These are phyloP conservation scores for Drosophila nasuta DNA, from an alignment of 1,140 invertebrate genomes.

Conservation along the genomic window DNA sequence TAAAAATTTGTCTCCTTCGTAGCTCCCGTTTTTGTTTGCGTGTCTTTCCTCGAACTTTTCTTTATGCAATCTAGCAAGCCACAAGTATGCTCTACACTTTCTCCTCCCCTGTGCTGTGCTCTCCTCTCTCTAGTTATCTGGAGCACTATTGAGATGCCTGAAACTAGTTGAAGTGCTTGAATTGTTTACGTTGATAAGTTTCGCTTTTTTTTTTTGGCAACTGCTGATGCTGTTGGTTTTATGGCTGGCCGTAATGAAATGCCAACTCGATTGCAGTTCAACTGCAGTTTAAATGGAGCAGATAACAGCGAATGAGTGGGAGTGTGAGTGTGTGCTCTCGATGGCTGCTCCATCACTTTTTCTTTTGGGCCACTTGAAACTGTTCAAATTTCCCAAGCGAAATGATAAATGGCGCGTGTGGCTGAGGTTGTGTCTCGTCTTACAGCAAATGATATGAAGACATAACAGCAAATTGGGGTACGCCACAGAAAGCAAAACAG, in stretches of 20 bases:
- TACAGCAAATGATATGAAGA: conserved; percentile 71
- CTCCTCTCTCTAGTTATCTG: conserved; percentile 56
- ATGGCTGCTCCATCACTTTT: conserved; percentile 19
- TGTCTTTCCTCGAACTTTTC: conserved; percentile 57
- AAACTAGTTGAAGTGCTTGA: conserved; percentile 78
- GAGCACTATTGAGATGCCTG: conserved; percentile 74
- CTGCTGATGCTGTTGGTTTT: conserved; percentile 53
- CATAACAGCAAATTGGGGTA: conserved; percentile 65
- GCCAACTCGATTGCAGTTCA: conserved; percentile 76
- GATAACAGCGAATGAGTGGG: neutral
- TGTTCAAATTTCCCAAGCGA: conserved; percentile 54
- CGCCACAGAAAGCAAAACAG: neutral
- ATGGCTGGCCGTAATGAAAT: conserved; percentile 72
- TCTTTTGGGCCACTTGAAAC: conserved; percentile 55
- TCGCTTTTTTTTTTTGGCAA: conserved; percentile 34
- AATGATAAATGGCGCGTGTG: conserved; percentile 61
- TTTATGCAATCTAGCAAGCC: conserved; percentile 62
- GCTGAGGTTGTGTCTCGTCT: conserved; percentile 25
- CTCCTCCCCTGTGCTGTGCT: neutral
- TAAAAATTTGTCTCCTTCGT: conserved; percentile 74
- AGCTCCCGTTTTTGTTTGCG: too few species aligned
- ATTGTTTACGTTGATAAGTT: conserved; percentile 82
- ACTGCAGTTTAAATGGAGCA: conserved; percentile 72
- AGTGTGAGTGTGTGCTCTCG: neutral
- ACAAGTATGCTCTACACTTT: conserved; percentile 6